Conservation (phyloP, 2,888 invertebrate species). For the Ferdinandea cuprea region DNA sequence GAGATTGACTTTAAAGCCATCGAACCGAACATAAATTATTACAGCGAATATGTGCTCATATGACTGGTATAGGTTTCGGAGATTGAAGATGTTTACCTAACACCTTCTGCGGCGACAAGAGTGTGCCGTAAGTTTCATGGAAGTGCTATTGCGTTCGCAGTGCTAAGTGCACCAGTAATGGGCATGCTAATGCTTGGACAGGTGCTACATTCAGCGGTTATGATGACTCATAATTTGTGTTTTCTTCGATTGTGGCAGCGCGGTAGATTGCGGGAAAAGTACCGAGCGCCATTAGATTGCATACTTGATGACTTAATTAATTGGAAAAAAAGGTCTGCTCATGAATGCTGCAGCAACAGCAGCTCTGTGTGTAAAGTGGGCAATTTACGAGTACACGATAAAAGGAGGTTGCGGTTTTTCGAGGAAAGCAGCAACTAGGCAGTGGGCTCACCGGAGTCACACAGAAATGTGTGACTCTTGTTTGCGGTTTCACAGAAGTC, state of each 20-base stretch:
- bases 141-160: slow-evolving; percentile 35
- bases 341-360: slow-evolving; percentile 23
- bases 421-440: slow-evolving; percentile 14
- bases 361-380: slow-evolving; percentile 18
- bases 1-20: slow-evolving; percentile 24
- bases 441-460: slow-evolving; percentile 24
- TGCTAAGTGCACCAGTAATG: slow-evolving; percentile 65
- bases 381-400: slow-evolving; percentile 33
- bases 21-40: slow-evolving; percentile 58
- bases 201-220: slow-evolving; percentile 58
- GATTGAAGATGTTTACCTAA: slow-evolving; percentile 66
- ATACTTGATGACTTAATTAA: slow-evolving; percentile 68
- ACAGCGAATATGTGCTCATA: not conserved
- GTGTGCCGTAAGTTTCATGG: slow-evolving; percentile 10
- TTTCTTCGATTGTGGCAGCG: not conserved
- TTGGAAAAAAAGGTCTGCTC: slow-evolving; percentile 58
- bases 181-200: slow-evolving; percentile 62
- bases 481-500: slow-evolving; percentile 41
- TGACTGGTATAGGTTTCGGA: slow-evolving; percentile 34
- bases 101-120: slow-evolving; percentile 32
- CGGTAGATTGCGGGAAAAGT: slow-evolving; percentile 2
- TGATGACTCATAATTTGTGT: slow-evolving; percentile 70
- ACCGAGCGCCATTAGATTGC: slow-evolving; percentile 56
- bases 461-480: slow-evolving; percentile 35
- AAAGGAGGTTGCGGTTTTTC: slow-evolving; percentile 53